Evolutionary conservation across 2,797 vertebrate species (phyloP).

Genomic region (Allobates femoralis): DNA sequence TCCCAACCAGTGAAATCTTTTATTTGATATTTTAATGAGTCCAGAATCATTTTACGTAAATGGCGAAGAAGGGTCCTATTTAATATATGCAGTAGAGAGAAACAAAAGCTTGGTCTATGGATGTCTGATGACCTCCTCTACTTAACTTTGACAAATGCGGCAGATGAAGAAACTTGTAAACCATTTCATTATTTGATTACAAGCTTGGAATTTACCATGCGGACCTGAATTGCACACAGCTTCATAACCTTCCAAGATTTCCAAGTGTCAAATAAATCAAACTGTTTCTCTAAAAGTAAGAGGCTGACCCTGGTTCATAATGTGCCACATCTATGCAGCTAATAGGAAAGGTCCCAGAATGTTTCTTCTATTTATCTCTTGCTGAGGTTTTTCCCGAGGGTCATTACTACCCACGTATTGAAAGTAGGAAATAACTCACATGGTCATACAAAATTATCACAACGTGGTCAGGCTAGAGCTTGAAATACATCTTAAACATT

Average conservation of each 20-base stretch:
- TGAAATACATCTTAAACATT: background rate
- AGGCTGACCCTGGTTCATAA: background rate
- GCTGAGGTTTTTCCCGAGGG: conserved; percentile 32
- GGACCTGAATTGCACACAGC: background rate
- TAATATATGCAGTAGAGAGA: background rate
- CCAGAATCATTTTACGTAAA: background rate
- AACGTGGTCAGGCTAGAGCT: background rate
- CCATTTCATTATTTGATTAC: background rate
- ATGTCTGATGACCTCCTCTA: background rate
- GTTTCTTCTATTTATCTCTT: conserved; percentile 33
- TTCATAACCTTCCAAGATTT: conserved; percentile 24
- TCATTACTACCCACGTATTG: conserved; percentile 4
- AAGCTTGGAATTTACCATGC: background rate
- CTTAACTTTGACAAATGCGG: background rate
- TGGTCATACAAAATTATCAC: background rate
- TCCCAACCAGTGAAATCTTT: background rate
- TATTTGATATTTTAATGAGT: background rate
- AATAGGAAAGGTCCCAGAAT: conserved; percentile 21
- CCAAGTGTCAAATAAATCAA: conserved; percentile 31
- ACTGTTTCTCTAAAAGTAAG: conserved; percentile 4
- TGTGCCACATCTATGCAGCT: background rate
- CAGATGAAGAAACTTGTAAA: background rate
- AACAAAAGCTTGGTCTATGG: too few species aligned
- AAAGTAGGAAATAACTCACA: conserved; percentile 32
- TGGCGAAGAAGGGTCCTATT: background rate